These are phyloP conservation scores for Camelus dromedarius DNA, from an alignment of 2,113 vertebrate species.

Conservation along the genomic window DNA sequence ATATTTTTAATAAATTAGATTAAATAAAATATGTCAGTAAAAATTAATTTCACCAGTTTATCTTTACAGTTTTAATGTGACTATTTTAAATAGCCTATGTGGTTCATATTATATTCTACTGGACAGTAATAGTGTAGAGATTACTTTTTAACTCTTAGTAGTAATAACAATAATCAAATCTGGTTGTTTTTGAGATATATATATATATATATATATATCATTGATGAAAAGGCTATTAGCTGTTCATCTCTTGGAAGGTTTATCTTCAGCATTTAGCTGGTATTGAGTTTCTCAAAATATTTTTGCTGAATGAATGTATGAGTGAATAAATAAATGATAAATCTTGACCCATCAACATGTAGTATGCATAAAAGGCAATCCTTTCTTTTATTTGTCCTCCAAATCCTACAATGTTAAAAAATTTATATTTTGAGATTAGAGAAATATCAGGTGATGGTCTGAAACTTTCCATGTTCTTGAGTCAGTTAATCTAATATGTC, in stretches of 20 bases:
- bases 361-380: background rate
- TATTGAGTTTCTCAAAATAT: background rate
- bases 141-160: background rate
- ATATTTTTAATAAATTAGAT: background rate
- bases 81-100: background rate
- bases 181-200: background rate
- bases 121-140: background rate
- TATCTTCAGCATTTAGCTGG: background rate
- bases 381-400: background rate
- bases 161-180: background rate
- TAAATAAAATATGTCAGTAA: background rate
- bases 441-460: background rate
- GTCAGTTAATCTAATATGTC: background rate
- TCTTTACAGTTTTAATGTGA: background rate
- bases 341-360: background rate
- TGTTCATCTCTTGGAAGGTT: background rate
- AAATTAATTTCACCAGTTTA: background rate
- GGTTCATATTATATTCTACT: background rate
- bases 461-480: background rate
- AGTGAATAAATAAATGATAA: background rate
- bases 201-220: background rate
- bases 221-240: background rate
- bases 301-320: background rate
- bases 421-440: background rate
- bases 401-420: background rate